Base-by-base conservation (phyloP, 2,888 invertebrate species). In the Taphrorychus bicolor region DNA sequence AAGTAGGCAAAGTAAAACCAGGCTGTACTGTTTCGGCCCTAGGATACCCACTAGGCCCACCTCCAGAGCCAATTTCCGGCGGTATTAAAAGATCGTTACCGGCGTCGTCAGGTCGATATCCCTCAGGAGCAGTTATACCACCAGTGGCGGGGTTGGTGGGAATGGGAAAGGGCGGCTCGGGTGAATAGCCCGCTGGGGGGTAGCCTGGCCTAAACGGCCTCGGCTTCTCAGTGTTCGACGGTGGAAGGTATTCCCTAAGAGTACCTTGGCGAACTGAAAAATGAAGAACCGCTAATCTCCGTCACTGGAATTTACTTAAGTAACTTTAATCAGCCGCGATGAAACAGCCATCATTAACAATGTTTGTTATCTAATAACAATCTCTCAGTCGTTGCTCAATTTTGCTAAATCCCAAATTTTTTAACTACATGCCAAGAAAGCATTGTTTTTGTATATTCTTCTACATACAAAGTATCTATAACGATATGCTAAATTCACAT, bases 221-320 rank as follows among this genome's bases (percentile, higher is more conserved):
- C n/a, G 91, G 91, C 77, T 85, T 88, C 75, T 90, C 89, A 1
- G 89, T 85, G 68, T 84, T 84, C 66, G 86, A 86, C 69, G 88
- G 88, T 7, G 87, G 87, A 19, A 87, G 81, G 79, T 89, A 86
- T 73, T 83, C 82, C n/a, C 83, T 76, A 14, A 87, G 84, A 70
- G 79, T 77, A 19, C 82, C 82, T 77, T 91, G 91, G 17, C 91
- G 88, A 80, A 88, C 91, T 91, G 84, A 71, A 22, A 48, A 32
- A 51, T n/a, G 3, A 48, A 17, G 45, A 42, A 14, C 2, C 7
- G 18, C 9, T 21, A 4, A 32, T 11, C 45, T 45, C 45, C 45
- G 45, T 16, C 16, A 45, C 45, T 45, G 45, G 14, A 14, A 14
- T 45, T 45, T 16, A 45, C 17, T 45, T 14, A 14, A 45, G 5